Evolutionary conservation across 1,140 invertebrate species (phyloP).

Genomic region (Trialeurodes vaporariorum): DNA sequence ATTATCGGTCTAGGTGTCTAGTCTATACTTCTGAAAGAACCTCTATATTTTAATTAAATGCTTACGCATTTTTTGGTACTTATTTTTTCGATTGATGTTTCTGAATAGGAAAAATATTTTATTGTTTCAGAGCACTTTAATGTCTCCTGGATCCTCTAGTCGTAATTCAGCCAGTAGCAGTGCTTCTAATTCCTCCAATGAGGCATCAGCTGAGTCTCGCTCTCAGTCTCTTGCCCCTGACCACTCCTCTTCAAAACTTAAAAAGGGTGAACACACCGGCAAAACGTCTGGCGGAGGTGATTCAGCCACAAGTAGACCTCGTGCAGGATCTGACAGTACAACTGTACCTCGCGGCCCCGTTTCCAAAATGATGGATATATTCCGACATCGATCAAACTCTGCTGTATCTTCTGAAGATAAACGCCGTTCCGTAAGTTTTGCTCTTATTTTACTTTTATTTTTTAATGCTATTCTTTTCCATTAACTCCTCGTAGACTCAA

Average conservation of each 20-base stretch:
- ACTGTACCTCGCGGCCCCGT: constrained; percentile 46
- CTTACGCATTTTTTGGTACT: too few species aligned
- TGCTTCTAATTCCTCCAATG: constrained; percentile 19
- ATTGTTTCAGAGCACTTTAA: constrained; percentile 32
- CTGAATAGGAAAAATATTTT: too few species aligned
- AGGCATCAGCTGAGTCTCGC: constrained; percentile 6
- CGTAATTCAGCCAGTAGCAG: constrained; percentile 20
- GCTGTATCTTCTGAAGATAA: constrained; percentile 55
- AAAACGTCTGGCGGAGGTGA: background rate
- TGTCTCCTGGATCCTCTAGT: constrained; percentile 27
- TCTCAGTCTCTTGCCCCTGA: background rate
- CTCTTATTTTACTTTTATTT: constrained; percentile 15
- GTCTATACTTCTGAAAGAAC: too few species aligned
- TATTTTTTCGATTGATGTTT: too few species aligned
- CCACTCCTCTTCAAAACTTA: background rate
- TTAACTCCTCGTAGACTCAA: too few species aligned
- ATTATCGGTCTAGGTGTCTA: too few species aligned
- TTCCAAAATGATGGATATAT: constrained; percentile 81
- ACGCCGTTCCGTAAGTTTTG: constrained; percentile 55
- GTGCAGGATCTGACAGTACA: constrained; percentile 40
- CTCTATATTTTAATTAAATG: too few species aligned
- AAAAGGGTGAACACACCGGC: background rate
- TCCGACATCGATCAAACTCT: constrained; percentile 64
- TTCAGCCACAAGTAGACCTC: constrained; percentile 27
- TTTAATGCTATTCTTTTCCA: too few species aligned